Evolutionary conservation across 2,797 vertebrate genomes (phyloP).

Genomic region (Centroberyx gerrardi): DNA sequence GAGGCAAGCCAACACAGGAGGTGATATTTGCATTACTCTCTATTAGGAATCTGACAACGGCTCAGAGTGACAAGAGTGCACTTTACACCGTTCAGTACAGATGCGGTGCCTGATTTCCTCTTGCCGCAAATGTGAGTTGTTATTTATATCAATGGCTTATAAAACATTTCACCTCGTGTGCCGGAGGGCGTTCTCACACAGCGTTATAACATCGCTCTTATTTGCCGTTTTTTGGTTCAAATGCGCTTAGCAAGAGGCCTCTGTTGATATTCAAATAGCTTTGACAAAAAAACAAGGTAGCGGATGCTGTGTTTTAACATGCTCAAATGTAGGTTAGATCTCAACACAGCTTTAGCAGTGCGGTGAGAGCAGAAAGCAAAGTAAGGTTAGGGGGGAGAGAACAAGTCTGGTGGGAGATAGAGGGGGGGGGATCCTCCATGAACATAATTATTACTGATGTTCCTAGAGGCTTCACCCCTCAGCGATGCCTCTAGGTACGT

Average conservation of each 20-base stretch:
- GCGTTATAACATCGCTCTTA: conserved; percentile 35
- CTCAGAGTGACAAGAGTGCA: background rate
- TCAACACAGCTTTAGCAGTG: conserved; percentile 31
- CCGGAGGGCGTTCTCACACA: conserved; percentile 53
- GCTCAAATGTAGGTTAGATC: conserved; percentile 40
- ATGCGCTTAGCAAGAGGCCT: conserved; percentile 40
- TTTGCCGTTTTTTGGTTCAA: conserved; percentile 64
- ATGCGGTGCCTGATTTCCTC: background rate
- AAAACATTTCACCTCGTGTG: conserved; percentile 40
- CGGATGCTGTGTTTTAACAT: conserved; percentile 50
- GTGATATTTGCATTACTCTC: background rate
- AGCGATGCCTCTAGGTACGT: conserved; percentile 41
- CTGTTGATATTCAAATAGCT: conserved; percentile 2
- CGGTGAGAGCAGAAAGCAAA: conserved; percentile 55
- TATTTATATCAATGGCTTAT: conserved; percentile 35
- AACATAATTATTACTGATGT: conserved; percentile 29
- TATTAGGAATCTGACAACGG: background rate
- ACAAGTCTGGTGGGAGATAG: conserved; percentile 26
- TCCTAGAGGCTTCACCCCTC: conserved; percentile 40
- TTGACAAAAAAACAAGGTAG: conserved; percentile 32
- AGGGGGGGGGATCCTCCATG: conserved; percentile 32
- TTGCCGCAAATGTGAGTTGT: background rate
- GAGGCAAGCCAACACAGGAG: background rate
- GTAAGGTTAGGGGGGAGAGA: conserved; percentile 21
- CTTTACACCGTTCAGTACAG: background rate